Base-by-base conservation (phyloP, 2,113 vertebrate genomes). In the Gymnorhina tibicen region DNA sequence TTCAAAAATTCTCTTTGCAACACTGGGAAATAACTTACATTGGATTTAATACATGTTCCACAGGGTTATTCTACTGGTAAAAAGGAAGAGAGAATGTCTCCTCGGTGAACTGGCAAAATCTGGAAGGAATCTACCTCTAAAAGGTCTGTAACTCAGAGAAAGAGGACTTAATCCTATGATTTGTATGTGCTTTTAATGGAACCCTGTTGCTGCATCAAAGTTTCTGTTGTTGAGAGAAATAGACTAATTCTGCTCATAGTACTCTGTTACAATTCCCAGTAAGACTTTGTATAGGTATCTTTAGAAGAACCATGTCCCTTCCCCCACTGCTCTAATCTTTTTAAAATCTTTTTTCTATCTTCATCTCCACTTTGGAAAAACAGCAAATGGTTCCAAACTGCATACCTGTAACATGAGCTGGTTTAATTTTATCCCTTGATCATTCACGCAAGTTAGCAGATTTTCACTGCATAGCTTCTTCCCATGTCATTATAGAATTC, bases 391-490 rank as follows among this genome's bases (percentile, higher is more conserved):
- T 56, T 93, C 79, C 60, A 93, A 78, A 77, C 33, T 1, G 2
- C 55, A 55, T 44, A 88, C 75, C 81, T 90, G 59, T 67, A 95
- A 91, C 41, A 68, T 8, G 11, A 85, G 63, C 19, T 69, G 37
- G 20, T 81, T 91, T 95, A 73, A 95, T 90, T 95, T 85, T 84
- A 92, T 76, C 67, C 24, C 58, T 55, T 91, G 58, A 73, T 88
- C 41, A 70, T 62, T 81, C 59, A 83, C 15, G 32, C 52, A 94
- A 86, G 55, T 67, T 47, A 76, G 55, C 50, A 97, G 58, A 83
- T 83, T 90, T 93, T 80, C 50, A 80, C 79, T 79, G 82, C 9
- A n/a, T 14, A 70, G 63, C 32, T 90, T 75, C 30, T 89, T 85
- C 37, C 23, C 16, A 46, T 15, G 20, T 41, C 47, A 50, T 47